A percentile compares a stretch with the other conserved stretches of the same genome.
Evolutionary conservation across 2,797 vertebrate genomes (phyloP).

Genomic region (Ambastaia sidthimunki): DNA sequence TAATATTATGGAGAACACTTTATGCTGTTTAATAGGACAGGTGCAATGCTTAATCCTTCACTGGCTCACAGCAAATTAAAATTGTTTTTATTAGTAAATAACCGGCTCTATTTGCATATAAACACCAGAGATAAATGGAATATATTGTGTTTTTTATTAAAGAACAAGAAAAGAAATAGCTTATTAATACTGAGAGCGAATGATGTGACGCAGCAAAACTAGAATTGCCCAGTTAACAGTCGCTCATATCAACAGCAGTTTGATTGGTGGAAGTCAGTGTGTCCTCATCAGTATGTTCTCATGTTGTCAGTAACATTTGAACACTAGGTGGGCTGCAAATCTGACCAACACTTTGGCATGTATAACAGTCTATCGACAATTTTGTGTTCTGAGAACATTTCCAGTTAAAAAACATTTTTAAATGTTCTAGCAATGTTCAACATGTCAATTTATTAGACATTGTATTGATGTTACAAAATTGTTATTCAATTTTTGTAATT

Average conservation of each 20-base stretch:
- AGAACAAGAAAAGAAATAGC: slow-evolving; percentile 8
- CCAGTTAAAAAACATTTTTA: no score
- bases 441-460: no score
- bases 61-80: slow-evolving; percentile 2
- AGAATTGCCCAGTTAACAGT: not conserved
- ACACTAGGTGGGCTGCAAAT: no score
- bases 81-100: slow-evolving; percentile 30
- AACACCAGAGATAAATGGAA: slow-evolving; percentile 13
- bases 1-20: slow-evolving; percentile 1
- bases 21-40: slow-evolving; percentile 9
- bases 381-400: no score
- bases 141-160: not conserved
- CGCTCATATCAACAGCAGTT: not conserved
- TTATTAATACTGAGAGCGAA: not conserved
- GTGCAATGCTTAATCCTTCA: slow-evolving; percentile 35
- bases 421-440: no score
- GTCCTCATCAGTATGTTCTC: no score
- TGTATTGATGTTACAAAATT: no score
- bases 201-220: not conserved
- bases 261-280: not conserved
- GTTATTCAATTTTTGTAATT: no score
- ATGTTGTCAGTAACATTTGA: no score
- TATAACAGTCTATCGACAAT: no score
- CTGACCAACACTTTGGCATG: no score
- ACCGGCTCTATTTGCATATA: not conserved